These are phyloP conservation scores for Bettongia penicillata DNA, from an alignment of 2,113 vertebrate species.

Conservation along the genomic window DNA sequence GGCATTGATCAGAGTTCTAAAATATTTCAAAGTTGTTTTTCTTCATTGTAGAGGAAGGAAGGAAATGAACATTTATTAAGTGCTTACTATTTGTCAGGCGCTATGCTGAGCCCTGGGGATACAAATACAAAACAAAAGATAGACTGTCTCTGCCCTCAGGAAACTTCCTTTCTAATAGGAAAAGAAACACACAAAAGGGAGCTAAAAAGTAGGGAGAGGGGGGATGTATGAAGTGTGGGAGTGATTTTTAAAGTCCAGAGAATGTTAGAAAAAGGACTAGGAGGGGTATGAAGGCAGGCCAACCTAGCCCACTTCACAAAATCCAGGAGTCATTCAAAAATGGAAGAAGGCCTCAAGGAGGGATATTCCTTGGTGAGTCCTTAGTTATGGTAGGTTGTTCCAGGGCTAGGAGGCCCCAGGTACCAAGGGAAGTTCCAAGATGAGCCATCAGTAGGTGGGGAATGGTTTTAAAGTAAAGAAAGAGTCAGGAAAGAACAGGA, in stretches of 20 bases:
- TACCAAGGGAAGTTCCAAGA: background rate
- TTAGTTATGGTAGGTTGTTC: background rate
- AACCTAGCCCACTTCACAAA: background rate
- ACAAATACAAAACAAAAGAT: background rate
- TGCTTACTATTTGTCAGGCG: background rate
- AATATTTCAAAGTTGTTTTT: background rate
- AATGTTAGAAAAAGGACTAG: background rate
- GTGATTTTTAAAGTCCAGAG: background rate
- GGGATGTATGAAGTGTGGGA: conserved; percentile 19
- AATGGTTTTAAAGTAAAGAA: background rate
- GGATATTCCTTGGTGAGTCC: background rate
- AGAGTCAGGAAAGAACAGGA: background rate
- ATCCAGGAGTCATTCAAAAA: background rate
- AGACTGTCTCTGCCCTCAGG: background rate
- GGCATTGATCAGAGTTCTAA: background rate
- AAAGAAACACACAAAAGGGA: background rate
- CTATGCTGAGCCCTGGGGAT: background rate
- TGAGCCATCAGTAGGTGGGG: background rate
- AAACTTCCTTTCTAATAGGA: background rate
- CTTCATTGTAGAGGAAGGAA: background rate
- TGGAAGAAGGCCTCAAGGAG: background rate
- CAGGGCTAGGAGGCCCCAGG: background rate
- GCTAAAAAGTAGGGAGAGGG: conserved; percentile 45
- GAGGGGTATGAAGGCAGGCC: background rate
- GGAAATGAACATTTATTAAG: background rate